phyloP scores from a whole-genome alignment of 2,797 vertebrate genomes.

The Glossophaga mutica region DNA sequence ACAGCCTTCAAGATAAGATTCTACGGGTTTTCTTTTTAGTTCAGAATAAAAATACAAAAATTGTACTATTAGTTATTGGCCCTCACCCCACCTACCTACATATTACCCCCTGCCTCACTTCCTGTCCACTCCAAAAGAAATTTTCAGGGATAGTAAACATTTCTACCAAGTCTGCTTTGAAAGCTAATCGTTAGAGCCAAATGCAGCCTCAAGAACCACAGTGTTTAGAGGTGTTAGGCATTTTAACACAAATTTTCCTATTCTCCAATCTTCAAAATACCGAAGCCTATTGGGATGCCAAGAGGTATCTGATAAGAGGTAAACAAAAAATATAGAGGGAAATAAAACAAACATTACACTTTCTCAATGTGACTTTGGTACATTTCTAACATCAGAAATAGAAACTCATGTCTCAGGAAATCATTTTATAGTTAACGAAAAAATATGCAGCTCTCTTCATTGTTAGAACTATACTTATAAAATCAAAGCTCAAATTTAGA shows the following conservation, averaged over 20 bases:
- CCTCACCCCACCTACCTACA: not conserved
- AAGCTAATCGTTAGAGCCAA: slow-evolving; percentile 2
- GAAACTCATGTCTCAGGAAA: not conserved
- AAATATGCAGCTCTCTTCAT: not conserved
- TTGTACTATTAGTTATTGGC: not conserved
- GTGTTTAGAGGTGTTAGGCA: not conserved
- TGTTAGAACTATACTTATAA: slow-evolving; percentile 19
- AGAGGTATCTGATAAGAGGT: not conserved
- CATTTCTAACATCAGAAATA: not conserved
- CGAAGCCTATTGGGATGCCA: not conserved
- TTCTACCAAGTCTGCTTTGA: slow-evolving; percentile 23
- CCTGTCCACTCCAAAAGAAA: not conserved
- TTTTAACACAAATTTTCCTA: not conserved
- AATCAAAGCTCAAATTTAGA: slow-evolving; percentile 12
- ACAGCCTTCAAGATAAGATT: slow-evolving; percentile 13
- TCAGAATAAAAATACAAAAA: not conserved
- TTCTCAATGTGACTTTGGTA: not conserved
- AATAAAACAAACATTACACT: not conserved
- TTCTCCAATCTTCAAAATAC: slow-evolving; percentile 3
- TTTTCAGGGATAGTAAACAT: not conserved
- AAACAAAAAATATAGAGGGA: not conserved
- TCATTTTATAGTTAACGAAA: slow-evolving; percentile 4
- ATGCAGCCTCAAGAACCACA: slow-evolving; percentile 9
- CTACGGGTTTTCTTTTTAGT: not conserved
- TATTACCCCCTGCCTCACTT: not conserved